These are phyloP conservation scores for Arion vulgaris DNA, from an alignment of 1,140 invertebrate species.

Conservation along the genomic window DNA sequence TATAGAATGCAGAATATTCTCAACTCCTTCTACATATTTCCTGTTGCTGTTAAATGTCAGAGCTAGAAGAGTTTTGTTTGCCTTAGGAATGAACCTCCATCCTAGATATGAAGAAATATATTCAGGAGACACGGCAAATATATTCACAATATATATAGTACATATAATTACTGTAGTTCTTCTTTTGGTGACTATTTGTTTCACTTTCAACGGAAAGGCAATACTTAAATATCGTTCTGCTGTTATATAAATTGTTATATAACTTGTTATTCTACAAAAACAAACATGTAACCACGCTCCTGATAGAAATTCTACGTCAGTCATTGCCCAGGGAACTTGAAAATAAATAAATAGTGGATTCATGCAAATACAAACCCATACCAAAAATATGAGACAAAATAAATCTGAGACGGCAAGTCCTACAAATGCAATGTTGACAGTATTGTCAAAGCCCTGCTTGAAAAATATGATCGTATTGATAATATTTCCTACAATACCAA, in stretches of 20 bases:
- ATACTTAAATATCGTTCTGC: background rate
- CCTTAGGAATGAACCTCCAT: background rate
- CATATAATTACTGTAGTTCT: background rate
- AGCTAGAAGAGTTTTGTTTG: background rate
- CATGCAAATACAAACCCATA: background rate
- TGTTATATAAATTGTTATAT: background rate
- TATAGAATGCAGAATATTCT: background rate
- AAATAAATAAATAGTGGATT: background rate
- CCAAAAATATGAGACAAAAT: background rate
- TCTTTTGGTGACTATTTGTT: background rate
- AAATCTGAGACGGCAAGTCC: background rate
- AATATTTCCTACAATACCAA: background rate
- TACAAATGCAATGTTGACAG: background rate
- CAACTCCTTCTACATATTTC: background rate
- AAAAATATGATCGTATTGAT: background rate
- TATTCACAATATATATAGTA: background rate
- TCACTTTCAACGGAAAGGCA: background rate
- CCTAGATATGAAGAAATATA: background rate
- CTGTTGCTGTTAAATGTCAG: background rate
- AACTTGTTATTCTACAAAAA: background rate
- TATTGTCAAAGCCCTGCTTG: background rate
- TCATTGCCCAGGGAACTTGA: background rate
- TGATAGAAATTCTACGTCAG: background rate
- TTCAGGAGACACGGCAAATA: background rate
- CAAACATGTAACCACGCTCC: background rate